A percentile compares a stretch with the other conserved stretches of the same genome.
Evolutionary conservation across 1,140 invertebrate genomes (phyloP).

Genomic region (Sitobion miscanthi): DNA sequence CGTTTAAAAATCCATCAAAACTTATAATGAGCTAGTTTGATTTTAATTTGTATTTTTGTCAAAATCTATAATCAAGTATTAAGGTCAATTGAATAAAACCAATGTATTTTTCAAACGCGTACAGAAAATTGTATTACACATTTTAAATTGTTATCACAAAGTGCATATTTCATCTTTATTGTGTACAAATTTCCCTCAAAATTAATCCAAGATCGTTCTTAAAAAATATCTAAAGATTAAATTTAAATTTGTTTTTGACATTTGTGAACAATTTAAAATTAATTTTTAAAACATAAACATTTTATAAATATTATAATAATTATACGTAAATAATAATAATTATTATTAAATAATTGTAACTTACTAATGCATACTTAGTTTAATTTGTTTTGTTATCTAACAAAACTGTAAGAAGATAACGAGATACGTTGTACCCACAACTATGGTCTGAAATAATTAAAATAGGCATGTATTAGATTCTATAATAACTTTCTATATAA

Average conservation of each 20-base stretch:
- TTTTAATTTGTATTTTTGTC: neutral
- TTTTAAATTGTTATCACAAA: neutral
- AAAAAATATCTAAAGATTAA: neutral
- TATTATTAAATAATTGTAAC: no score
- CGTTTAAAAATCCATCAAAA: neutral
- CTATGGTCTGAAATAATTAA: slow-evolving; percentile 49
- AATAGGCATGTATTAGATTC: neutral
- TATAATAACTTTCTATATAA: no score
- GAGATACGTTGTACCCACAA: slow-evolving; percentile 45
- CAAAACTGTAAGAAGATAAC: slow-evolving; percentile 45
- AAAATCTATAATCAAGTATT: neutral
- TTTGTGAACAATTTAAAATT: no score
- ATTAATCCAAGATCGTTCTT: neutral
- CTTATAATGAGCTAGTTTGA: neutral
- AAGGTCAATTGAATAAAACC: neutral
- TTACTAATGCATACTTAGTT: neutral
- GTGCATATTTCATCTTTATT: neutral
- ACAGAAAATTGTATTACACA: neutral
- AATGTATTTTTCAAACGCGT: neutral
- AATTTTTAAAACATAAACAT: no score
- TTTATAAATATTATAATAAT: no score
- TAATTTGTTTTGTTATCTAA: neutral
- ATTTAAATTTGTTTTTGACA: no score
- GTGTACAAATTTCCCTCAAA: neutral
- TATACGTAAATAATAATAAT: no score